Evolutionary conservation across 2,888 invertebrate genomes (phyloP), one percentile per base, ranked within the genome.

Genomic region (Troilus luridus): DNA sequence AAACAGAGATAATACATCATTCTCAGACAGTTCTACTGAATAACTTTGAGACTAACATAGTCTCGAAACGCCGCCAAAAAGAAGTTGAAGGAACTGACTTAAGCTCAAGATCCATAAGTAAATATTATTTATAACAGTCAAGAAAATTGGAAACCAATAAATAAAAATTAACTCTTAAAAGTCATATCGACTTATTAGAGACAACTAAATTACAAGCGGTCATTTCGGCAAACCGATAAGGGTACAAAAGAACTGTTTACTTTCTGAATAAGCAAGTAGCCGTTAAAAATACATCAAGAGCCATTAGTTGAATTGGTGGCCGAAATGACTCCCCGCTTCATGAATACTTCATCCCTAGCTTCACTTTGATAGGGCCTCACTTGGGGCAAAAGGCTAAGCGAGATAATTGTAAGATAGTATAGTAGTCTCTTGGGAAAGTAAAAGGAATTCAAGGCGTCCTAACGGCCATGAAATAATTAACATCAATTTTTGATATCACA

Each of bases 241-340:
- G 41, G 6, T 77, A 21, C 56, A 85, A 56, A 85, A 85, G 85
- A 85, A 54, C 85, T 56, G 85, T 56, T 85, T 85, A 58, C 21
- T 58, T 58, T 56, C 85, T 85, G 85, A 85, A 85, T 85, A 85
- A 85, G 7, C 19, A 85, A n/a, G 56, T 11, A 85, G 85, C 54
- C 85, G 56, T 85, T 85, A 85, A 54, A 56, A 85, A 85, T 85
- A 56, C 85, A 85, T 85, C 85, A 85, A 85, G 85, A 11, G 12
- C 85, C 85, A 58, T 85, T 58, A 85, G 54, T 85, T 27, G 17
- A 77, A 77, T 77, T 77, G 72, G 72, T 17, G 27, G 19, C 41
- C 72, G 17, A 77, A 77, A 77, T 77, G 72, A 41, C 72, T 7
- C 27, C 3, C 72, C 17, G 1, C 17, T 77, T 77, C 72, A 77